Evolutionary conservation across 1,140 invertebrate genomes (phyloP), one percentile per base, ranked within the genome.

Genomic region (Maconellicoccus hirsutus): DNA sequence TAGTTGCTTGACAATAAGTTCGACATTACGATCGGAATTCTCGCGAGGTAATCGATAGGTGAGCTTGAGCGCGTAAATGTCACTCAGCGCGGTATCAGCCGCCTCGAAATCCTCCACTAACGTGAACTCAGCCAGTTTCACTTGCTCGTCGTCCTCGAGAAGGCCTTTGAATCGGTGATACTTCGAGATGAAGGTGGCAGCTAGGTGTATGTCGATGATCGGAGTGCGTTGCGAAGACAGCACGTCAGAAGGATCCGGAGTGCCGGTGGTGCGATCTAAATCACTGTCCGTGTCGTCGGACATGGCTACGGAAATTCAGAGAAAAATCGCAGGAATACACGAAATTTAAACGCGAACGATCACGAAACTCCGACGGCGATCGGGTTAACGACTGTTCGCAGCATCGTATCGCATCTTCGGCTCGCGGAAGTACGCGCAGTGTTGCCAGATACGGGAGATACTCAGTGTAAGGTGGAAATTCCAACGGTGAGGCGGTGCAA

Each of bases 1-100:
- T 52, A 89, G 83, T 7, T 90, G 81, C 76, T 92, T 93, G 71
- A 90, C 85, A 42, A 91, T 86, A 21, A 91, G 82, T 27, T 82
- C 85, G 16, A 87, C 76, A 59, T 61, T 14, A 38, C 70, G 19
- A 63, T 70, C 66, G 59, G 0, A 12, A 70, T 59, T 3, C 61
- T 70, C 38, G 42, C 72, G 16, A 38, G 1, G 70, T 59, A 73
- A 16, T 63, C 70, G 25, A 69, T 72, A 59, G 19, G 22, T 26
- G 3, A 66, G 8, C 22, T 66, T 66, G 61, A 66, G 61, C 61
- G 25, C 61, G 21, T 66, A 66, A 23, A 66, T 66, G 16, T 66
- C 61, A 16, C 61, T 66, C 10, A 66, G 61, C 3, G 61, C 61
- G 3, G 61, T 22, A 1, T 39, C 63, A 27, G 69, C 71, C 52